Evolutionary conservation across 2,888 invertebrate species (phyloP), one percentile per base, ranked within the genome.

Genomic region (Volucella inanis): DNA sequence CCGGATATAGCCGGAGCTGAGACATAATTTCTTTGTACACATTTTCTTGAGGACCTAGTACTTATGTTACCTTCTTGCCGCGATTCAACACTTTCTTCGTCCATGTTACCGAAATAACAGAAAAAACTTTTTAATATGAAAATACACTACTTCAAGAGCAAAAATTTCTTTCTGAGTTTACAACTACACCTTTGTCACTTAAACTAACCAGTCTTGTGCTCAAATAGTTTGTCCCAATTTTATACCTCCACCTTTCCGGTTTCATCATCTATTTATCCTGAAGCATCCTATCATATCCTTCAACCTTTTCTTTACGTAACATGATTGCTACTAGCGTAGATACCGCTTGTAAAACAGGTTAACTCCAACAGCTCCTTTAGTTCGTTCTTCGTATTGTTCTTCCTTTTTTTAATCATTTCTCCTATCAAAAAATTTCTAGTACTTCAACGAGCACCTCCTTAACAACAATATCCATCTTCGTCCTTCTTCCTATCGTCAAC

Each of bases 351-450:
- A 52, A 71, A 50, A 62, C 52, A 72, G 55, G 61, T 76, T 62
- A 72, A 61, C 83, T 68, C 72, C 54, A 45, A 74, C 62, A 76
- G 50, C 57, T 52, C 65, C 47, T 54, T 31, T 31, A 31, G 31
- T 31, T 31, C 54, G 50, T 59, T 49, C 47, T 11, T 11, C 47
- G 47, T 15, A 64, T 47, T 61, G 77, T 59, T 55, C 47, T 49
- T 77, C 49, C 31, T 3, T 22, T 4, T 49, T 74, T 87, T 80
- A 76, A 80, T 84, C 84, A 80, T 81, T 87, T 76, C 57, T 70
- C 84, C 74, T 80, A 84, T 81, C 80, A 74, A 85, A 78, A 72
- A 77, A 76, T 76, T 84, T 80, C 75, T 43, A 71, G 55, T 84
- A 50, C 80, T 84, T 80, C 80, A 75, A 75, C 75, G 64, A 79